A percentile compares a stretch with the other conserved stretches of the same genome.
Conservation (phyloP, 2,888 invertebrate genomes). For the Imbricaverruca yamaguchii region DNA sequence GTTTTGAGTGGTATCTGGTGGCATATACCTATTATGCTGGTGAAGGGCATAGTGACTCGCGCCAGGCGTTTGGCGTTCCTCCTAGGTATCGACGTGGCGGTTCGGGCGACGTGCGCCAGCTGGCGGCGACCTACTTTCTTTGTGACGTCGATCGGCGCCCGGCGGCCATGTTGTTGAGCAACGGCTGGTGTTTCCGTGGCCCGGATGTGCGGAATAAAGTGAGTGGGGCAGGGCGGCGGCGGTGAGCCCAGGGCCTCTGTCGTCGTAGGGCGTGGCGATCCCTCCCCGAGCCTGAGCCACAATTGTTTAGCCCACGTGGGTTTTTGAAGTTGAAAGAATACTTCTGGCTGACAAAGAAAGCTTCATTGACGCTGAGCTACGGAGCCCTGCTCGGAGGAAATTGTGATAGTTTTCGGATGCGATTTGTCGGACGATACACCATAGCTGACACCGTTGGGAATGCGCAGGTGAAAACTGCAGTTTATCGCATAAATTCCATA, state of each 20-base stretch:
- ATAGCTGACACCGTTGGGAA: too few species aligned
- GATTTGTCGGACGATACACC: too few species aligned
- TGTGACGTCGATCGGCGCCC: neutral
- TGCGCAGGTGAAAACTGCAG: too few species aligned
- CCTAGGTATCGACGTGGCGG: neutral
- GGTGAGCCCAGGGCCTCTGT: neutral
- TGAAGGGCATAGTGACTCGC: neutral
- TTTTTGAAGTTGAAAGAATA: too few species aligned
- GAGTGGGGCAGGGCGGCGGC: constrained; percentile 17
- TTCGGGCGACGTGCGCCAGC: neutral
- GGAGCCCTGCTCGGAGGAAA: too few species aligned
- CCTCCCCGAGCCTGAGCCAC: constrained; percentile 2
- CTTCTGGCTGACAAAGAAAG: too few species aligned
- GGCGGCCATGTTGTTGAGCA: neutral
- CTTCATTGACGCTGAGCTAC: too few species aligned
- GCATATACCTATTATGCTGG: neutral
- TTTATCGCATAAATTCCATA: too few species aligned
- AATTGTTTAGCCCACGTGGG: neutral
- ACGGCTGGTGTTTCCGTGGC: neutral
- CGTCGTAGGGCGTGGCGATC: neutral
- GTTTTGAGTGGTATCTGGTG: too few species aligned
- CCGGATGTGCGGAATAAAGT: neutral
- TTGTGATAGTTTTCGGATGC: too few species aligned
- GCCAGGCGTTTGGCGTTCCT: neutral
- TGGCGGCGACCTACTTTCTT: neutral